phyloP scores from a whole-genome alignment of 2,113 vertebrate genomes.

The Puntigrus tetrazona region DNA sequence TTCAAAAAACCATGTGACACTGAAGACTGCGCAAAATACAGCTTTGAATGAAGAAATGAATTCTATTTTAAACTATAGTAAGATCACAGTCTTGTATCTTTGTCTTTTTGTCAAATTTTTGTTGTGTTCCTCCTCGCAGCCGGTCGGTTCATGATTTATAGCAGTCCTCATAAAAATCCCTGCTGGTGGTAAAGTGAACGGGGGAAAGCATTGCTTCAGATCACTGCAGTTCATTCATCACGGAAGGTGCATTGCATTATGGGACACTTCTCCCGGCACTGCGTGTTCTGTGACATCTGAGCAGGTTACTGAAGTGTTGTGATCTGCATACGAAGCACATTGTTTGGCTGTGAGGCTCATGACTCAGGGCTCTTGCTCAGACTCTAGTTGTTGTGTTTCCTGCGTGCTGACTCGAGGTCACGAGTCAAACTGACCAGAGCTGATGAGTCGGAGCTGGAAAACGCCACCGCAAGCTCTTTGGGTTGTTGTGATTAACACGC shows the following conservation, averaged over 20 bases:
- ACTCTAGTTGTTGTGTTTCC: neutral
- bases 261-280: neutral
- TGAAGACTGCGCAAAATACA: no score
- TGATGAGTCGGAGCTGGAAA: conserved; percentile 15
- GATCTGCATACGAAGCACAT: neutral
- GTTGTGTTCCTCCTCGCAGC: no score
- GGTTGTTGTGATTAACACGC: neutral
- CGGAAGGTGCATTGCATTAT: neutral
- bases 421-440: neutral
- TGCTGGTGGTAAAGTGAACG: neutral
- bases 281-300: no score
- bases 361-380: conserved; percentile 3
- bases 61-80: no score
- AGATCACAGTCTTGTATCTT: no score
- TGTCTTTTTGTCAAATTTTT: no score
- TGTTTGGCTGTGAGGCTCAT: neutral
- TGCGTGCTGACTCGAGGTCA: neutral
- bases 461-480: neutral
- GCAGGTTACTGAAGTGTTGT: neutral
- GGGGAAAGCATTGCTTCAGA: neutral
- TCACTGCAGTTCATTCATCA: neutral
- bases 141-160: no score
- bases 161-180: no score
- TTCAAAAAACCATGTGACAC: no score
- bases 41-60: no score